Conservation (phyloP, 1,140 invertebrate genomes). For the Panulirus ornatus region DNA sequence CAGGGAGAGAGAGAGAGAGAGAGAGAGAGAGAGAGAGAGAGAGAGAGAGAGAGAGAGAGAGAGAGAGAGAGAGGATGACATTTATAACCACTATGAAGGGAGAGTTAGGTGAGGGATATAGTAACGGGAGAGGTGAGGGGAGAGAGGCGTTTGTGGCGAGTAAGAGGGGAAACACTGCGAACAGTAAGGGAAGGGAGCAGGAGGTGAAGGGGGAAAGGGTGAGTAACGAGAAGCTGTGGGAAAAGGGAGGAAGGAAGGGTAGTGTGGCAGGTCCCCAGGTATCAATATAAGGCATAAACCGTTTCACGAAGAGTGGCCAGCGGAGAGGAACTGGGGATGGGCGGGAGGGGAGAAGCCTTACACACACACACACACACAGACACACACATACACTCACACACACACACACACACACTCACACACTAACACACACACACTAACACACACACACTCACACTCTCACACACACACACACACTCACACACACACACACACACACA, state of each 20-base stretch:
- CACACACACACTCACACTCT: too few relatives aligned
- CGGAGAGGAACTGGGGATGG: too few relatives aligned
- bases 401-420: too few relatives aligned
- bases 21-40: slow-evolving; percentile 20
- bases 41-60: slow-evolving; percentile 21
- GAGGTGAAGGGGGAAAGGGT: neutral
- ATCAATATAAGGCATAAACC: too few relatives aligned
- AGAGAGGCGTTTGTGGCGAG: neutral
- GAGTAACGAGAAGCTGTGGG: neutral
- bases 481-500: too few relatives aligned
- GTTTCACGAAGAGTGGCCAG: too few relatives aligned
- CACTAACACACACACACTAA: too few relatives aligned
- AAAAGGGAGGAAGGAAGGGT: neutral
- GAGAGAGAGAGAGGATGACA: slow-evolving; percentile 2
- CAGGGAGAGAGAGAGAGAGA: slow-evolving; percentile 38
- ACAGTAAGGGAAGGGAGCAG: neutral
- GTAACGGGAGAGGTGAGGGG: neutral
- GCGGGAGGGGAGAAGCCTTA: neutral
- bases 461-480: neutral
- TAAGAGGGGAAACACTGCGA: neutral
- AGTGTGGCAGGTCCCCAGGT: too few relatives aligned
- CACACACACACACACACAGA: neutral
- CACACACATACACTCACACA: too few relatives aligned
- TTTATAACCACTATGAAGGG: neutral
- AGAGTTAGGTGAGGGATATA: too few relatives aligned